Evolutionary conservation across 2,888 invertebrate genomes (phyloP).

Genomic region (Phalangium opilio): DNA sequence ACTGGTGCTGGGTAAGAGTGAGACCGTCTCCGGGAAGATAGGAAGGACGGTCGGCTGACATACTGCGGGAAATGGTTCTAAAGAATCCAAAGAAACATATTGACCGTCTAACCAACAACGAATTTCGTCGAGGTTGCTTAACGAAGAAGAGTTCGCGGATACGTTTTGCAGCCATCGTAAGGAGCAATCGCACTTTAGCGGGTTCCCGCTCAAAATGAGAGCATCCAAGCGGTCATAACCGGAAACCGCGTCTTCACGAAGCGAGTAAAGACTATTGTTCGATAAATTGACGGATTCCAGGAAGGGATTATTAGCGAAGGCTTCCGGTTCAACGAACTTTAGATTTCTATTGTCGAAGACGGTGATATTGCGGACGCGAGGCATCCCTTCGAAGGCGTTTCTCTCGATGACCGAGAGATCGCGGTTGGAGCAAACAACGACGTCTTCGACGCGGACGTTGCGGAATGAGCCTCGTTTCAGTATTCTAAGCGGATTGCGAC

Average conservation of each 20-base stretch:
- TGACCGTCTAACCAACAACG: constrained; percentile 11
- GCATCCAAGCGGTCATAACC: constrained; percentile 9
- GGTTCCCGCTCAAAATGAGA: constrained; percentile 19
- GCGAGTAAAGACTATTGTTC: constrained; percentile 18
- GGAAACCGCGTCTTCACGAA: constrained; percentile 18
- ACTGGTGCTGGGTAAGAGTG: constrained; percentile 19
- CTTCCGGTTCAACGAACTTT: constrained; percentile 19
- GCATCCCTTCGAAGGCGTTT: constrained; percentile 16
- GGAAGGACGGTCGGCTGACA: constrained; percentile 23
- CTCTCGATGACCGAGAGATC: constrained; percentile 17
- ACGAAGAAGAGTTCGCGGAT: constrained; percentile 1
- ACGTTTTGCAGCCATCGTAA: constrained; percentile 21
- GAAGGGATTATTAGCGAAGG: constrained; percentile 17
- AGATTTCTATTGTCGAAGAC: constrained; percentile 19
- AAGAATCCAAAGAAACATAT: constrained; percentile 1
- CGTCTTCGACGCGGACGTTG: constrained; percentile 14
- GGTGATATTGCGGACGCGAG: constrained; percentile 16
- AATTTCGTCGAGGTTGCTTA: not conserved
- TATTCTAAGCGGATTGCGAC: constrained; percentile 18
- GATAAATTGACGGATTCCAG: constrained; percentile 19
- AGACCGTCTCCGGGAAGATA: constrained; percentile 16
- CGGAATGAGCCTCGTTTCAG: constrained; percentile 16
- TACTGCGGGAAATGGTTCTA: constrained; percentile 7
- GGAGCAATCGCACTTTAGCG: constrained; percentile 23
- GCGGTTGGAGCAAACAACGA: constrained; percentile 17